Conservation (phyloP, 2,797 vertebrate genomes). For the Tapirus indicus region DNA sequence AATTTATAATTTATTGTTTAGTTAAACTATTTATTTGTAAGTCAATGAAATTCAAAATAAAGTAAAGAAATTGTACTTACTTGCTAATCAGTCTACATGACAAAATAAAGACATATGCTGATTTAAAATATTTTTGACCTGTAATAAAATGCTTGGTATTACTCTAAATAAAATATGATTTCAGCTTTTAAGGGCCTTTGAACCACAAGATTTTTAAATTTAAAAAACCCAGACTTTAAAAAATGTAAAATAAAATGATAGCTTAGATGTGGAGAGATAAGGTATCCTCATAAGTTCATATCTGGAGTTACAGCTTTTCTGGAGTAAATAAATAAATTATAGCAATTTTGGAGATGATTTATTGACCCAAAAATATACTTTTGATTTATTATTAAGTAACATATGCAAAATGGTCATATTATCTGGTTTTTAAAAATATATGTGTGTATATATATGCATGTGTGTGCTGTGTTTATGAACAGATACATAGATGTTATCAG, state of each 20-base stretch:
- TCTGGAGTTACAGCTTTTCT: background rate
- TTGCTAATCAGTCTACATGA: conserved; percentile 27
- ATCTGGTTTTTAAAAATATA: background rate
- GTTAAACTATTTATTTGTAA: background rate
- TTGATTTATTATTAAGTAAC: background rate
- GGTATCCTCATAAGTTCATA: background rate
- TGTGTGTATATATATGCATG: background rate
- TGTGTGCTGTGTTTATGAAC: background rate
- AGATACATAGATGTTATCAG: background rate
- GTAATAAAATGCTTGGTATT: background rate
- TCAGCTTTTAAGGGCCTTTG: background rate
- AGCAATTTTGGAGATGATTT: background rate
- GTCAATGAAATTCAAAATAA: background rate
- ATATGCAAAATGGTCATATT: background rate
- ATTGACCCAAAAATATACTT: background rate
- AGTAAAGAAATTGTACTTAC: background rate
- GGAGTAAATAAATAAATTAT: background rate
- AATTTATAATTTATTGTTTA: conserved; percentile 64
- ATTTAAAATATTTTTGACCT: background rate
- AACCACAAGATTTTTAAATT: background rate
- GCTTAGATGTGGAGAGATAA: background rate
- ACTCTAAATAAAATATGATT: background rate
- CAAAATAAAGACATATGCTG: background rate
- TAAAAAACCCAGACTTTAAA: background rate
- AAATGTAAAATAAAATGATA: background rate